Evolutionary conservation across 2,113 vertebrate genomes (phyloP), one percentile per base, ranked within the genome.

Genomic region (Lepus timidus): DNA sequence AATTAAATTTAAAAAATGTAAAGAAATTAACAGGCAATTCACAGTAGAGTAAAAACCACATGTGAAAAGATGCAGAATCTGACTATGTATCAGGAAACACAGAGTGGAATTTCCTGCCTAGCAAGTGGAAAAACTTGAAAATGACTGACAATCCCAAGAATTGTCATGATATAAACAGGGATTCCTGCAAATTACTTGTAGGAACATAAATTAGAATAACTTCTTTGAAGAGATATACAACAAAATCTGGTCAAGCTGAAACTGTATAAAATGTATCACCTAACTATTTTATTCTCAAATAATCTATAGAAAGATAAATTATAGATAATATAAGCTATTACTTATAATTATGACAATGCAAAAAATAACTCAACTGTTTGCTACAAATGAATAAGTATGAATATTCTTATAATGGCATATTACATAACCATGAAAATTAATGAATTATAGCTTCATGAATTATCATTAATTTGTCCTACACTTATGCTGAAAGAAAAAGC

Each of bases 191-290:
- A 64, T 1, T 19, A 17, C 22, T 33, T 14, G 13, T 68, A 68
- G 20, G 13, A 78, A 85, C 62, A 27, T 23, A 81, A 88, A 58
- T 27, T 75, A 27, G 9, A 64, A 36, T 62, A 85, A 70, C 19
- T 16, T 67, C 1, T 22, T 93, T 58, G 19, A 22, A 64, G 80
- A 89, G 13, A 83, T 94, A 70, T 17, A n/a, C 1, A 62, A 39
- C 27, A 85, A 87, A 31, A 39, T 51, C 44, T 44, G n/a, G n/a
- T 64, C 29, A 90, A 92, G 31, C 49, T 29, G n/a, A 92, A 94
- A 92, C 31, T 49, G 6, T 3, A 36, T 23, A n/a, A 39, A 76
- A 33, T 90, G 62, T 95, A 5, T 85, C 31, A 39, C 5, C 14
- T 68, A 91, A 6, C 31, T 74, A 65, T 74, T 75, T 4, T 14